Evolutionary conservation across 2,888 invertebrate species (phyloP), one percentile per base, ranked within the genome.

Genomic region (Mimumesa dahlbomi): DNA sequence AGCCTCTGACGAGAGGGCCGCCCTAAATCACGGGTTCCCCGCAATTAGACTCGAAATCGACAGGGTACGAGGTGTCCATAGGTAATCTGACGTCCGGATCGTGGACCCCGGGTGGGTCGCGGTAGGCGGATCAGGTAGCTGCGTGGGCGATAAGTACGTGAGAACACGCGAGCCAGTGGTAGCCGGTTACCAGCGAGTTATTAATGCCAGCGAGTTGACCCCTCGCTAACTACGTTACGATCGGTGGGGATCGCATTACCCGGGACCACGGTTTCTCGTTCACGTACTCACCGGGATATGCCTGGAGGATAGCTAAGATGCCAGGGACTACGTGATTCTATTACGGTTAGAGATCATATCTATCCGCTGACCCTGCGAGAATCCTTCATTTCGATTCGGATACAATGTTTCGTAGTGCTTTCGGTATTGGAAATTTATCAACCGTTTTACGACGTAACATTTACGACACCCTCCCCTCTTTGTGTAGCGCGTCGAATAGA

Each of bases 321-420:
- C 53, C 56, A 48, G 71, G 48, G 56, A 68, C 73, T 73, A 75
- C 79, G 77, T 79, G 79, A 81, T 81, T 79, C 79, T 63, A 77
- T 82, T 79, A 79, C 70, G 66, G 58, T 59, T 70, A 58, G 61
- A 64, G 71, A 75, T 75, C 70, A 59, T 61, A 56, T 61, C 50
- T 43, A 54, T 48, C 34, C 54, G 52, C 58, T 57, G 58, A 53
- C 48, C 58, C 43, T 36, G 40, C 56, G 34, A 31, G 57, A 56
- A n/a, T n/a, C n/a, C n/a, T n/a, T n/a, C n/a, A n/a, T n/a, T n/a
- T n/a, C n/a, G n/a, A n/a, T n/a, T n/a, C n/a, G n/a, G n/a, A n/a
- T n/a, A n/a, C n/a, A n/a, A n/a, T n/a, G n/a, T n/a, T n/a, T n/a
- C n/a, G n/a, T n/a, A n/a, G n/a, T n/a, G n/a, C n/a, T n/a, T n/a